Conservation (phyloP, 2,888 invertebrate genomes). For the Torymus texanus region DNA sequence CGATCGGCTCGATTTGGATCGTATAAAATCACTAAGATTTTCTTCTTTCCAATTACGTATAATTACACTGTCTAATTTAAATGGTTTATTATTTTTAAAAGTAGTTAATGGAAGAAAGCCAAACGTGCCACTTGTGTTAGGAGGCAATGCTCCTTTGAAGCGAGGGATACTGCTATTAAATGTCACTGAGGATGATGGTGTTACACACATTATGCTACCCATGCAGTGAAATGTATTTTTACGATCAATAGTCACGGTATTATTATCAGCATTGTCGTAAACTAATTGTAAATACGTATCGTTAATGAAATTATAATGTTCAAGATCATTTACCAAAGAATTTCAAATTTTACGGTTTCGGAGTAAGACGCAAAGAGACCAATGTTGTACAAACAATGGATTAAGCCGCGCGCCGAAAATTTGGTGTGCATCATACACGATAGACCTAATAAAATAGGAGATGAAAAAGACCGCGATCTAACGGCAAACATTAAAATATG, state of each 20-base stretch:
- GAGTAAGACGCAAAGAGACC: slow-evolving; percentile 49
- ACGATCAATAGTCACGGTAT: slow-evolving; percentile 59
- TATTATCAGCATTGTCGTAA: slow-evolving; percentile 67
- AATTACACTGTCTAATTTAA: slow-evolving; percentile 60
- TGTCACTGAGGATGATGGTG: slow-evolving; percentile 56
- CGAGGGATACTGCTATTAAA: slow-evolving; percentile 55
- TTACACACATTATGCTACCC: slow-evolving; percentile 61
- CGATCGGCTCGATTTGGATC: slow-evolving; percentile 59
- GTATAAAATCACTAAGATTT: slow-evolving; percentile 31
- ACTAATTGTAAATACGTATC: slow-evolving; percentile 63
- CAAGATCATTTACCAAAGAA: slow-evolving; percentile 41
- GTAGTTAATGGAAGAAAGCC: slow-evolving; percentile 60
- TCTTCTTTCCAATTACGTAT: slow-evolving; percentile 57
- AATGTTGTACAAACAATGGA: slow-evolving; percentile 39
- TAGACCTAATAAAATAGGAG: slow-evolving; percentile 38
- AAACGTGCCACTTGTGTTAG: slow-evolving; percentile 55
- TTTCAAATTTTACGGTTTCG: slow-evolving; percentile 46
- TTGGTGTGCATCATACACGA: slow-evolving; percentile 53
- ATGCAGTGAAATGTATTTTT: no score
- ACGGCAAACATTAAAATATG: no score
- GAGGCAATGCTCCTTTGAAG: slow-evolving; percentile 20
- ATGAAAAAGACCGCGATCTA: slow-evolving; percentile 45
- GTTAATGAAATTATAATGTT: slow-evolving; percentile 54
- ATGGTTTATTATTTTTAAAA: slow-evolving; percentile 61
- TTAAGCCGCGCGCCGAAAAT: slow-evolving; percentile 42